Percentiles rank a stretch among this genome's conserved stretches.
Conservation (phyloP, 2,797 vertebrate genomes). For the Pelodytes ibericus region DNA sequence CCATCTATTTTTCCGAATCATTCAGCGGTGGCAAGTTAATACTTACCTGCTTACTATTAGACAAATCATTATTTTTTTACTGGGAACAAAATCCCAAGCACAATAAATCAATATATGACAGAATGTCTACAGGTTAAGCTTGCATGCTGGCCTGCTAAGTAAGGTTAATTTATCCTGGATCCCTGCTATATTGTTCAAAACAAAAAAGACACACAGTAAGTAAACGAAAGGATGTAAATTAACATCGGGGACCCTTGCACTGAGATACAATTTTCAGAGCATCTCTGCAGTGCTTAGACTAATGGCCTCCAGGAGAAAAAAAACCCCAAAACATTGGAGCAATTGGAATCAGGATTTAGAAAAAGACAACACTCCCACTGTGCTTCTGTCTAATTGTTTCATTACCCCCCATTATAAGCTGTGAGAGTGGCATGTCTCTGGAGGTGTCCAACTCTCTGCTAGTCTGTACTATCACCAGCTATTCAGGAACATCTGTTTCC, state of each 20-base stretch:
- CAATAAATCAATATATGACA: too few species aligned
- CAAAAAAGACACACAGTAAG: too few species aligned
- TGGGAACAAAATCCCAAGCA: too few species aligned
- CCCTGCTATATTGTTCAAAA: too few species aligned
- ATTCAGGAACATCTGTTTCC: conserved; percentile 2
- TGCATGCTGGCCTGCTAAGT: too few species aligned
- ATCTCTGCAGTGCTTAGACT: neutral
- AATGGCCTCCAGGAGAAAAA: conserved; percentile 1
- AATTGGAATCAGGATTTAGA: neutral
- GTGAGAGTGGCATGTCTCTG: neutral
- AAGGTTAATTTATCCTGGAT: too few species aligned
- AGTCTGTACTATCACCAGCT: neutral
- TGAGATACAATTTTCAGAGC: neutral
- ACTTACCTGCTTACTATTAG: too few species aligned
- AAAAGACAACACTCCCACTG: neutral
- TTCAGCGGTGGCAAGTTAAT: too few species aligned
- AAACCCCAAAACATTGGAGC: neutral
- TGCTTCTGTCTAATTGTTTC: conserved; percentile 1
- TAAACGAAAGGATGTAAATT: neutral
- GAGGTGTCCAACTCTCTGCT: neutral
- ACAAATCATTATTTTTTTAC: too few species aligned
- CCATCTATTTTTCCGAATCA: too few species aligned
- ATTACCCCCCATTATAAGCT: conserved; percentile 4
- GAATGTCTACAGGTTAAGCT: too few species aligned
- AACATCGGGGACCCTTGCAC: neutral